phyloP scores from a whole-genome alignment of 2,888 invertebrate genomes.

The Lysandra coridon region DNA sequence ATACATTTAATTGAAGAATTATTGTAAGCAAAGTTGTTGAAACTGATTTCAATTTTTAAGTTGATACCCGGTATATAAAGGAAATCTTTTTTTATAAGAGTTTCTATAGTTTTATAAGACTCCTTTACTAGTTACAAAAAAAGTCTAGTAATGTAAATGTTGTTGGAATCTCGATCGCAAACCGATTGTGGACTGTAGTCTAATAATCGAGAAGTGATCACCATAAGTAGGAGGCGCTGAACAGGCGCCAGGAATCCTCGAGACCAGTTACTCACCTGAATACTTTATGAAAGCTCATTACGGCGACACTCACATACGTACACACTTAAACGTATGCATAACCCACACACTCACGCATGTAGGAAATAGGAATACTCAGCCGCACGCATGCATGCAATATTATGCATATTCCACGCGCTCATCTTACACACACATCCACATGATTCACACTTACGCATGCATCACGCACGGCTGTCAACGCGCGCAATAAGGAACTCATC shows the following conservation, averaged over 20 bases:
- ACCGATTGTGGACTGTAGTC: too few relatives aligned
- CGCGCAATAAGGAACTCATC: neutral
- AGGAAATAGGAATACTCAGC: neutral
- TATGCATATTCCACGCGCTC: neutral
- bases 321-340: neutral
- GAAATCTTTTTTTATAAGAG: too few relatives aligned
- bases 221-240: neutral
- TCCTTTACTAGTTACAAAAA: too few relatives aligned
- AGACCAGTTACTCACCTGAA: constrained; percentile 17
- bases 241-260: constrained; percentile 16
- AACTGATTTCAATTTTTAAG: too few relatives aligned
- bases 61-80: too few relatives aligned
- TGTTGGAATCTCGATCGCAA: too few relatives aligned
- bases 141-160: too few relatives aligned
- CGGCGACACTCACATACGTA: neutral
- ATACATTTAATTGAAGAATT: too few relatives aligned
- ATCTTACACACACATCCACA: neutral
- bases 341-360: neutral
- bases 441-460: neutral
- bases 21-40: too few relatives aligned
- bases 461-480: neutral
- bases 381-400: neutral
- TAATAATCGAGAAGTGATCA: neutral
- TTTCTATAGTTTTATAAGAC: too few relatives aligned
- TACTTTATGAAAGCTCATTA: constrained; percentile 11